Conservation (phyloP, 2,113 vertebrate species). For the Cnemophilus loriae region DNA sequence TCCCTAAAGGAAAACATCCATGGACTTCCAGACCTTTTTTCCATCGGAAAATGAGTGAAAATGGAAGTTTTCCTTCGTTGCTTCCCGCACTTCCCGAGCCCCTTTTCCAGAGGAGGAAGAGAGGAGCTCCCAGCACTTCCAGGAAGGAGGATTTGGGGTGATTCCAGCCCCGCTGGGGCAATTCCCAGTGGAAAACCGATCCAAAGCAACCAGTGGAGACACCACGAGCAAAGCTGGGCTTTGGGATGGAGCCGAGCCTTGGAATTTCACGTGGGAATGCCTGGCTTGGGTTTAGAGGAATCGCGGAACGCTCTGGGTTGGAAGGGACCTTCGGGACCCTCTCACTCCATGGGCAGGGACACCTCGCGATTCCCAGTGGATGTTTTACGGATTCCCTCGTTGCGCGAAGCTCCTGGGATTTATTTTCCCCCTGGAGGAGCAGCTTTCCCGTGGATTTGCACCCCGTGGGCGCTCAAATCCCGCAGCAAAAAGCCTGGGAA, state of each 20-base stretch:
- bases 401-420: not conserved
- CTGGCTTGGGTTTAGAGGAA: not conserved
- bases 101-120: not conserved
- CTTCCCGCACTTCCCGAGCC: rapidly evolving
- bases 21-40: not conserved
- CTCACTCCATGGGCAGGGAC: not conserved
- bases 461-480: rapidly evolving
- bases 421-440: not conserved
- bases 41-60: not conserved
- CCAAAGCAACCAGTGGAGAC: not conserved
- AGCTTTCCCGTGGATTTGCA: not conserved
- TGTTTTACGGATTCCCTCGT: not conserved
- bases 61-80: not conserved
- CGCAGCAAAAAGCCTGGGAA: rapidly evolving
- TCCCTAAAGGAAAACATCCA: not conserved
- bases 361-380: rapidly evolving
- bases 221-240: not conserved
- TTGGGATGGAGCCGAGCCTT: not conserved
- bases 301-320: not conserved
- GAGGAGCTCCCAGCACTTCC: not conserved
- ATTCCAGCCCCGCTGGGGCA: not conserved
- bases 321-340: rapidly evolving
- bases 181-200: not conserved
- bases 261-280: not conserved
- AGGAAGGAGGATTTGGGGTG: not conserved